These are phyloP conservation scores for Ruditapes philippinarum DNA, from an alignment of 1,140 invertebrate species.

Conservation along the genomic window DNA sequence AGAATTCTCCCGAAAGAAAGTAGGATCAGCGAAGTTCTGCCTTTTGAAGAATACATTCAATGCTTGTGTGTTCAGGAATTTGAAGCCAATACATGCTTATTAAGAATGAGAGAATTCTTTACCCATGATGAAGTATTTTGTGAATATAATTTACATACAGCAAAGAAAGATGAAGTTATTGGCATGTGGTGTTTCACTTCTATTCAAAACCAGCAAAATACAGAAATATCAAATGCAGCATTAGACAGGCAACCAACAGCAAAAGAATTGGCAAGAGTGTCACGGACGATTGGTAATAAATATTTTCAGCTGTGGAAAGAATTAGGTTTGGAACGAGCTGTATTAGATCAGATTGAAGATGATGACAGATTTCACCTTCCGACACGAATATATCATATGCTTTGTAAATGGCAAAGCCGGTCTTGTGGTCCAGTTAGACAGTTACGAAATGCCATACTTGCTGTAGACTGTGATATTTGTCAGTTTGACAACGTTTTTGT, in stretches of 20 bases:
- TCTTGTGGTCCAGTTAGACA: not conserved
- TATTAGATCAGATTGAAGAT: not conserved
- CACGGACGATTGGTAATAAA: not conserved
- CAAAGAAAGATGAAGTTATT: not conserved
- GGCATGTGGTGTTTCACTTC: constrained; percentile 6
- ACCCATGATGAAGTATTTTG: constrained; percentile 1
- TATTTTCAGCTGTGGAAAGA: not conserved
- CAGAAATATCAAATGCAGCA: not conserved
- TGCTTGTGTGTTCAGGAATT: not conserved
- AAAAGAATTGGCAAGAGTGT: not conserved
- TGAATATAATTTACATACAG: not conserved
- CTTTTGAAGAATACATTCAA: constrained; percentile 51
- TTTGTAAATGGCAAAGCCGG: not conserved
- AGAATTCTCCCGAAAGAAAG: constrained; percentile 6
- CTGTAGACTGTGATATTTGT: not conserved
- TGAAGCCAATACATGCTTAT: not conserved
- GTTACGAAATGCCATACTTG: constrained; percentile 7
- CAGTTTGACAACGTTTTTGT: not conserved
- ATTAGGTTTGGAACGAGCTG: not conserved
- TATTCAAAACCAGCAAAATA: not conserved
- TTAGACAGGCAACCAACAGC: not conserved
- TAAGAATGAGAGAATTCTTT: constrained; percentile 40
- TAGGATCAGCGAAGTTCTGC: not conserved
- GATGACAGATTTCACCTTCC: not conserved
- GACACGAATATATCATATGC: not conserved